These are phyloP conservation scores for Spinus pinus DNA, from an alignment of 2,797 vertebrate genomes.

Conservation along the genomic window DNA sequence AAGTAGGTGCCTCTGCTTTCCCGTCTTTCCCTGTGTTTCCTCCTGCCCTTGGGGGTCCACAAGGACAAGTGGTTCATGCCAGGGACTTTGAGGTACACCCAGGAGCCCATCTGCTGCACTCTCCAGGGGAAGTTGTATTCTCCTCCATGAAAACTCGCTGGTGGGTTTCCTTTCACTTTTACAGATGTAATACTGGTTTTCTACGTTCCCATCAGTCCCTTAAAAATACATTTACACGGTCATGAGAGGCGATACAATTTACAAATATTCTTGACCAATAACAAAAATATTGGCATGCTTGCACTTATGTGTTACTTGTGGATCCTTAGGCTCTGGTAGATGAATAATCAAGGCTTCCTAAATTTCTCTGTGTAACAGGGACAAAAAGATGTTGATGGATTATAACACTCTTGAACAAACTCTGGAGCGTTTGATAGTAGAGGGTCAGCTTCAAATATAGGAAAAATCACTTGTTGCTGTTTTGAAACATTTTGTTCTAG, in stretches of 20 bases:
- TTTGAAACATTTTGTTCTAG: background rate
- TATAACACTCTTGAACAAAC: background rate
- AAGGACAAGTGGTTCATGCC: background rate
- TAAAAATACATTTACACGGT: background rate
- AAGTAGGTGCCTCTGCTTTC: background rate
- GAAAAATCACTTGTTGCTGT: background rate
- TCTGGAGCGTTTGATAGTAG: background rate
- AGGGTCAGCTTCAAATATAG: background rate
- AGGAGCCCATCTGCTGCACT: background rate
- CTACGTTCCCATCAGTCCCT: background rate
- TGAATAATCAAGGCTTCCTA: background rate
- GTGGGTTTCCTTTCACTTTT: background rate
- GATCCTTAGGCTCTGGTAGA: background rate
- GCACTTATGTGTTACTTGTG: background rate
- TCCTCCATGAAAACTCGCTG: background rate
- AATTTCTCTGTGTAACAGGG: background rate
- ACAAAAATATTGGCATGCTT: background rate
- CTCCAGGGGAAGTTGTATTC: rapidly evolving
- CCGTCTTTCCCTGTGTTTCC: background rate
- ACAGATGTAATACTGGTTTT: background rate
- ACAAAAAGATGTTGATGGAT: background rate
- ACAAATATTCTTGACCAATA: background rate
- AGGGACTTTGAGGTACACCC: rapidly evolving
- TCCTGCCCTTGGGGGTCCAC: background rate
- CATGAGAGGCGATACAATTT: background rate